These are phyloP conservation scores for Petrocephalus schoutedeni DNA, from an alignment of 2,797 vertebrate genomes.

Conservation along the genomic window DNA sequence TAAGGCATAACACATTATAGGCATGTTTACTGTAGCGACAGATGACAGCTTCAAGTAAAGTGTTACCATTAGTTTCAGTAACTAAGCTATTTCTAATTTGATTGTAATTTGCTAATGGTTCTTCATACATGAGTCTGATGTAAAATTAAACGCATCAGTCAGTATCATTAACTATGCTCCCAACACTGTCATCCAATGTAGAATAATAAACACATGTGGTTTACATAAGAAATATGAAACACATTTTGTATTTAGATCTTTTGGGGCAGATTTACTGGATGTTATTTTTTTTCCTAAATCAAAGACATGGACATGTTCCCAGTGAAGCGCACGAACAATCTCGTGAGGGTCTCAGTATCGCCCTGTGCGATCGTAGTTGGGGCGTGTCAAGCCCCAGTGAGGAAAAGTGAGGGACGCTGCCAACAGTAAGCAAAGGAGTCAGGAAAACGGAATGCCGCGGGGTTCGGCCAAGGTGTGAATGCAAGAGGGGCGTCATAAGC, in stretches of 20 bases:
- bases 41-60: not conserved
- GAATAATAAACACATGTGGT: not conserved
- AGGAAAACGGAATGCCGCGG: conserved; percentile 18
- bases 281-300: not conserved
- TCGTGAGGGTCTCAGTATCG: not conserved
- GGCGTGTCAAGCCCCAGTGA: conserved; percentile 24
- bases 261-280: not conserved
- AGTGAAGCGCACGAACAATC: not conserved
- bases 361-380: not conserved
- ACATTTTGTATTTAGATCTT: conserved; percentile 2
- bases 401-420: conserved; percentile 13
- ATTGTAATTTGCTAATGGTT: not conserved
- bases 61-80: conserved; percentile 1
- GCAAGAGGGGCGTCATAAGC: conserved; percentile 28
- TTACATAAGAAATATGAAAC: not conserved
- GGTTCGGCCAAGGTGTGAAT: conserved; percentile 28
- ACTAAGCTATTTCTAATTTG: not conserved
- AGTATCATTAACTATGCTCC: not conserved
- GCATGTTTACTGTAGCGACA: not conserved
- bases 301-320: not conserved
- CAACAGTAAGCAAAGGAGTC: conserved; percentile 21
- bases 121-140: not conserved
- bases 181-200: not conserved
- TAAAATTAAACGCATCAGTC: not conserved
- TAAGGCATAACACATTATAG: not conserved